A percentile compares a stretch with the other conserved stretches of the same genome.
These are phyloP conservation scores for Papilio xuthus DNA, from an alignment of 1,140 invertebrate species.

Conservation along the genomic window DNA sequence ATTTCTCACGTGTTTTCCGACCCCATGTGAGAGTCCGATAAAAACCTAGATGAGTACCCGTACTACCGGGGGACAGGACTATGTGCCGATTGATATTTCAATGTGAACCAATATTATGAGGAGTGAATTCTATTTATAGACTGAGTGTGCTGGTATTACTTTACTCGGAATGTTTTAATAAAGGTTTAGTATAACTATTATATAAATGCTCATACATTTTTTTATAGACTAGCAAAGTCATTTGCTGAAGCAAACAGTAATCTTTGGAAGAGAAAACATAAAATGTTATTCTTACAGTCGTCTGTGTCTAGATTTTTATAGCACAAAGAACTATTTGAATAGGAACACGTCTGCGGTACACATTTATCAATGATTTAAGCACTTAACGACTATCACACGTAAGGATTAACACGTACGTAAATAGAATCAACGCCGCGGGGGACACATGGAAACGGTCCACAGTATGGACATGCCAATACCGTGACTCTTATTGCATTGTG, in stretches of 20 bases:
- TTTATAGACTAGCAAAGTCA: not conserved
- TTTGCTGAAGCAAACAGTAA: not conserved
- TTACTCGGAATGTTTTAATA: not conserved
- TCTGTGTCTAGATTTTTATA: not conserved
- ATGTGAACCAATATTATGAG: not conserved
- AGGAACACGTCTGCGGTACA: slow-evolving; percentile 12
- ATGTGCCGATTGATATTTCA: not conserved
- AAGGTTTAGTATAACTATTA: not conserved
- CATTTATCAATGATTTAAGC: slow-evolving; percentile 32
- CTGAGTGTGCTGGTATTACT: not conserved
- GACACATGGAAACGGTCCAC: slow-evolving; percentile 43
- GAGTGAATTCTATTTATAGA: not conserved
- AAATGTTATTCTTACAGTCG: not conserved
- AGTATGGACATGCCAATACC: slow-evolving; percentile 24
- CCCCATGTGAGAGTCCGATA: not conserved
- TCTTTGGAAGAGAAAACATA: not conserved
- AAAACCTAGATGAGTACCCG: not conserved
- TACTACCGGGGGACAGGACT: not conserved
- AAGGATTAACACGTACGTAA: slow-evolving; percentile 49
- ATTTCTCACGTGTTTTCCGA: not conserved
- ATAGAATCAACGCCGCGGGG: slow-evolving; percentile 58
- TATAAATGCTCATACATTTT: not conserved
- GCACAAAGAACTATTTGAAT: not conserved
- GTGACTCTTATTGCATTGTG: not conserved
- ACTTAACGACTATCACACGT: slow-evolving; percentile 37